Evolutionary conservation across 2,888 invertebrate species (phyloP).

Genomic region (Acanthacorydalis orientalis): DNA sequence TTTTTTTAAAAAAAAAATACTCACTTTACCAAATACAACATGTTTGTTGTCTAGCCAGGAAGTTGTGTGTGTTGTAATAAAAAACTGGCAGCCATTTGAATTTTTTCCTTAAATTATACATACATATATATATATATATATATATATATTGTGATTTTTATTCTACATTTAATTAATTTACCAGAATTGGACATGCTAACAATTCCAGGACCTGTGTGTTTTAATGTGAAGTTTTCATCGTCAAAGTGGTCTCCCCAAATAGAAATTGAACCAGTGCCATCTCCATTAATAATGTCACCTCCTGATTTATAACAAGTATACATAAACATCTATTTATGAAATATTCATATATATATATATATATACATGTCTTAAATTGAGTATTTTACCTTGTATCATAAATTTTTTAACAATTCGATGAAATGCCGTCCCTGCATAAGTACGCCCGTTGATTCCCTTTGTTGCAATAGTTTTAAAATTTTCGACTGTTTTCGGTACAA

Average conservation of each 20-base stretch:
- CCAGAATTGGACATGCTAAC: slow-evolving; percentile 85
- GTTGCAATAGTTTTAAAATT: slow-evolving; percentile 75
- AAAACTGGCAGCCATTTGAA: slow-evolving; percentile 92
- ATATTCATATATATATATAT: not conserved
- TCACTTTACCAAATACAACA: slow-evolving; percentile 77
- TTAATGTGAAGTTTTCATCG: slow-evolving; percentile 71
- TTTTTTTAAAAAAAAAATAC: not conserved
- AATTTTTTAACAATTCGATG: slow-evolving; percentile 78
- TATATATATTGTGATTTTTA: no score
- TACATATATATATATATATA: no score
- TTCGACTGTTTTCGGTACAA: slow-evolving; percentile 68
- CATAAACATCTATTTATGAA: not conserved
- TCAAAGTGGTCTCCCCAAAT: slow-evolving; percentile 73
- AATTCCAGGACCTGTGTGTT: slow-evolving; percentile 69
- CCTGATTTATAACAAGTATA: slow-evolving; percentile 30
- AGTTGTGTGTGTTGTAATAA: slow-evolving; percentile 80
- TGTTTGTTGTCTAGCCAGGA: slow-evolving; percentile 83
- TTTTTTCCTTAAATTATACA: slow-evolving; percentile 40
- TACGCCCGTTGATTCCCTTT: slow-evolving; percentile 54
- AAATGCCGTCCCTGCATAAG: slow-evolving; percentile 64
- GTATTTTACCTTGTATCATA: slow-evolving; percentile 89
- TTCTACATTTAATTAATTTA: slow-evolving; percentile 13
- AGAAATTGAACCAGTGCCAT: slow-evolving; percentile 72
- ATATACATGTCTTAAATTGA: no score
- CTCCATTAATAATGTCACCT: slow-evolving; percentile 65